Evolutionary conservation across 2,113 vertebrate species (phyloP).

Genomic region (Jaculus jaculus): DNA sequence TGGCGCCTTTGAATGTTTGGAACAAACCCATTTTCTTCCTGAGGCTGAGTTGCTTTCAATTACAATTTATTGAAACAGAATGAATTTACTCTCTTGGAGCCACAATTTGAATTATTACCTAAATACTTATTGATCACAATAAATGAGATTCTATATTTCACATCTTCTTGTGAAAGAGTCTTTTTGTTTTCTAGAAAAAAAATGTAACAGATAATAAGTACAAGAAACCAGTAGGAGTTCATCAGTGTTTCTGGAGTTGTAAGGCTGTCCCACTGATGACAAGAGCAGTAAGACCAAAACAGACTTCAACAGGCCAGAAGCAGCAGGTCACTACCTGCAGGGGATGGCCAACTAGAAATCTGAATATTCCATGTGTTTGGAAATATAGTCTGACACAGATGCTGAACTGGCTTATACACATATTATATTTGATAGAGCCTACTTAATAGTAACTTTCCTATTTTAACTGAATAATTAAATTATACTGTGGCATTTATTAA

Average conservation of each 20-base stretch:
- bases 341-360: conserved; percentile 48
- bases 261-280: background rate
- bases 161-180: background rate
- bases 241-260: background rate
- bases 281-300: background rate
- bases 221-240: background rate
- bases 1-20: conserved; percentile 79
- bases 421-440: conserved; percentile 54
- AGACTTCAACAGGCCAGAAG: conserved; percentile 45
- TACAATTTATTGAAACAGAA: conserved; percentile 78
- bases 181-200: conserved; percentile 2
- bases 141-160: background rate
- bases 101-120: conserved; percentile 65
- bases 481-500: background rate
- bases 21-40: conserved; percentile 69
- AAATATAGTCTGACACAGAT: conserved; percentile 63
- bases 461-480: conserved; percentile 66
- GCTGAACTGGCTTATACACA: conserved; percentile 24
- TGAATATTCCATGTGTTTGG: conserved; percentile 46
- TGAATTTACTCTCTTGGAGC: conserved; percentile 60
- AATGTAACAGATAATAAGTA: background rate
- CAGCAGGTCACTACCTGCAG: background rate
- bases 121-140: background rate
- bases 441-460: conserved; percentile 68
- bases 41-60: conserved; percentile 76